Percentiles rank a stretch among this genome's conserved stretches.
These are phyloP conservation scores for Ophion ventricosus DNA, from an alignment of 2,888 invertebrate genomes.

Conservation along the genomic window DNA sequence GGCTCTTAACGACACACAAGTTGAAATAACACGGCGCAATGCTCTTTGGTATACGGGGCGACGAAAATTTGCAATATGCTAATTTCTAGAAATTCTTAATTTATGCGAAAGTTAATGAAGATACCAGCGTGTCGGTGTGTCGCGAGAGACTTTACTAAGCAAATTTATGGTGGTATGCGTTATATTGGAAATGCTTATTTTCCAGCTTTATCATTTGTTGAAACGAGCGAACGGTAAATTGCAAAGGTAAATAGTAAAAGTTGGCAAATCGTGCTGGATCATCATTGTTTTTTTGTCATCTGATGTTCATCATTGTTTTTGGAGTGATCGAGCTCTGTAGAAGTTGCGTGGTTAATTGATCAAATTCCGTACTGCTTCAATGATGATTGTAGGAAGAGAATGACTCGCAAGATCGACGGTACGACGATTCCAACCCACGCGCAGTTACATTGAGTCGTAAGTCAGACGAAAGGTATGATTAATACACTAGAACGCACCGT, in stretches of 20 bases:
- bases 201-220: background rate
- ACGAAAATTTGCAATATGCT: constrained; percentile 35
- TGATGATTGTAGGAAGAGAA: background rate
- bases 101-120: constrained; percentile 44
- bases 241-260: background rate
- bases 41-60: background rate
- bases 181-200: background rate
- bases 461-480: background rate
- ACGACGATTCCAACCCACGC: background rate
- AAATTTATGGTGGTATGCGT: background rate
- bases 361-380: background rate
- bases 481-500: constrained; percentile 75
- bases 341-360: background rate
- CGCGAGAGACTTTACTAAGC: background rate
- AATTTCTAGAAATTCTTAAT: constrained; percentile 15
- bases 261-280: background rate
- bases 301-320: too few relatives aligned
- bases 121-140: constrained; percentile 7
- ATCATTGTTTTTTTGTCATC: background rate
- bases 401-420: background rate
- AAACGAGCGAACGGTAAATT: background rate
- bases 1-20: constrained; percentile 10
- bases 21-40: constrained; percentile 9
- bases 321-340: too few relatives aligned
- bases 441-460: background rate